Evolutionary conservation across 2,113 vertebrate genomes (phyloP).

Genomic region (Hippocampus guttulatus): DNA sequence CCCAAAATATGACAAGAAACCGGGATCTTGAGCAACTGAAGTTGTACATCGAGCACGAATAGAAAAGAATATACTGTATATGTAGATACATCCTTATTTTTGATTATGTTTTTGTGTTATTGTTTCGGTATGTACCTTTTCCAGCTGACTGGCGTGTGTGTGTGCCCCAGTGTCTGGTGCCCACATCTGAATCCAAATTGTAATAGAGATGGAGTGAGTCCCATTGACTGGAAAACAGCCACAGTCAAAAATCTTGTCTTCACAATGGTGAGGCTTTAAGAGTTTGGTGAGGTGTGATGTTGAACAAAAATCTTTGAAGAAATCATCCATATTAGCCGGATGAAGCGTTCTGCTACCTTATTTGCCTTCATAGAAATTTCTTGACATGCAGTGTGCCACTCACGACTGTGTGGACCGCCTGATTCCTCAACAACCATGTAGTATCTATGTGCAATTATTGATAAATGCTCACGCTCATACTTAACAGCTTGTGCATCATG

Average conservation of each 20-base stretch:
- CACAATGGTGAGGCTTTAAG: background rate
- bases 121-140: no score
- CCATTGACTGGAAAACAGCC: background rate
- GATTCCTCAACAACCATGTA: conserved; percentile 11
- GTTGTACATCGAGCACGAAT: no score
- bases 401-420: background rate
- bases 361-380: conserved; percentile 7
- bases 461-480: conserved; percentile 26
- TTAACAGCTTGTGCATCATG: conserved; percentile 28
- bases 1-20: background rate
- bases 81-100: no score
- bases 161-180: no score
- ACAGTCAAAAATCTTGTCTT: background rate
- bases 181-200: no score
- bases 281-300: conserved; percentile 6
- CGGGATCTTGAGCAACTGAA: no score
- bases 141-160: no score
- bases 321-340: conserved; percentile 32
- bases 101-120: no score
- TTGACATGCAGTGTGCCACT: background rate
- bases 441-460: conserved; percentile 4
- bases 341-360: conserved; percentile 21
- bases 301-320: background rate
- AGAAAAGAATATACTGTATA: no score
- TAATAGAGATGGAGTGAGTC: no score